A percentile compares a stretch with the other conserved stretches of the same genome.
Conservation (phyloP, 1,140 invertebrate species). For the Drosophila truncata region DNA sequence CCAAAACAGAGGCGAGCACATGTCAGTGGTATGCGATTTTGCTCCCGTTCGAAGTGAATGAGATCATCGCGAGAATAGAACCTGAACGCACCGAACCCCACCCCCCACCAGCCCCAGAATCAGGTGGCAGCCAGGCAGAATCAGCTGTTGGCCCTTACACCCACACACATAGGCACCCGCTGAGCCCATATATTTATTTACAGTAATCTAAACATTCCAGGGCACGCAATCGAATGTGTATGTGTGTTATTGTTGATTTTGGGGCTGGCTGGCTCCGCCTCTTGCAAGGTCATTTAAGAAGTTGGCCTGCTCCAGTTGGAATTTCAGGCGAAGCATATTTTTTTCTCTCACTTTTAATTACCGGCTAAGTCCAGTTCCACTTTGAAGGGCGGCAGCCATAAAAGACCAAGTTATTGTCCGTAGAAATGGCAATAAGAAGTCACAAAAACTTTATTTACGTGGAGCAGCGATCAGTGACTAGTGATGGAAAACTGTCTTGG, state of each 20-base stretch:
- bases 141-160: slow-evolving; percentile 54
- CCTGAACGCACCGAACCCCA: slow-evolving; percentile 16
- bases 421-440: slow-evolving; percentile 18
- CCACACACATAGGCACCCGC: not conserved
- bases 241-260: slow-evolving; percentile 38
- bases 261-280: slow-evolving; percentile 39
- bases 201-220: slow-evolving; percentile 39
- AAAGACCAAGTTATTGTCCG: not conserved
- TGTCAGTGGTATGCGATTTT: slow-evolving; percentile 14
- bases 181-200: slow-evolving; percentile 18
- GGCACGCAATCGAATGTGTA: not conserved
- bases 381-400: slow-evolving; percentile 21
- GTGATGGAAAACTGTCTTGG: slow-evolving; percentile 10
- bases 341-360: slow-evolving; percentile 7
- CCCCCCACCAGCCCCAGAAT: slow-evolving; percentile 34
- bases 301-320: slow-evolving; percentile 16
- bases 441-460: slow-evolving; percentile 44
- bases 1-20: slow-evolving; percentile 13
- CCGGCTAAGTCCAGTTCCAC: slow-evolving; percentile 24
- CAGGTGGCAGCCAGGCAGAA: slow-evolving; percentile 40
- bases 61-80: slow-evolving; percentile 54
- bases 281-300: slow-evolving; percentile 47
- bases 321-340: not conserved
- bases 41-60: slow-evolving; percentile 41
- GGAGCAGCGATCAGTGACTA: slow-evolving; percentile 28